A percentile compares a stretch with the other conserved stretches of the same genome.
phyloP scores from a whole-genome alignment of 2,113 vertebrate genomes.

The Equus quagga region DNA sequence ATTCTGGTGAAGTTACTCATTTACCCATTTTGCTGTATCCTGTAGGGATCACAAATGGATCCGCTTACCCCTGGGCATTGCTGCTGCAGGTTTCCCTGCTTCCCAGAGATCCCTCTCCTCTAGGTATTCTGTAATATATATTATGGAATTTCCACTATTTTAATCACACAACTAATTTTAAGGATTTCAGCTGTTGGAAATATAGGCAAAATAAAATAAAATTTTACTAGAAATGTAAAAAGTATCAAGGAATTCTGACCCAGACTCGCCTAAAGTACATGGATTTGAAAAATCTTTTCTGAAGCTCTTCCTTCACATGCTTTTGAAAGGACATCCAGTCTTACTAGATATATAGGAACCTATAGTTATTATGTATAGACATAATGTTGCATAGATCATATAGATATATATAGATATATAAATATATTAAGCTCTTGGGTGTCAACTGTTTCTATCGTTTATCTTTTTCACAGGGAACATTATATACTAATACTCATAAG shows the following conservation, averaged over 20 bases:
- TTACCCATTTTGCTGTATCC: not conserved
- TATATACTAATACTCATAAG: not conserved
- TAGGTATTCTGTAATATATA: not conserved
- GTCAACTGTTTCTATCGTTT: not conserved
- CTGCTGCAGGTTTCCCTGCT: not conserved
- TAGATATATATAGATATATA: not conserved
- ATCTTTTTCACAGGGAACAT: not conserved
- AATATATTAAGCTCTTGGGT: not conserved
- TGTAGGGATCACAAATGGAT: not conserved
- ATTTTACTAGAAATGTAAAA: not conserved
- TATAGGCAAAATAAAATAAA: not conserved
- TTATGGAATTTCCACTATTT: not conserved
- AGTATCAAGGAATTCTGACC: too few species aligned
- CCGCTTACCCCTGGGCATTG: not conserved
- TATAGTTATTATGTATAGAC: too few species aligned
- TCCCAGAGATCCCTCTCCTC: not conserved
- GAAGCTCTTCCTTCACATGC: not conserved
- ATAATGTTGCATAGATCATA: not conserved
- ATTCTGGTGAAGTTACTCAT: not conserved
- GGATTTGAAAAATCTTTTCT: not conserved
- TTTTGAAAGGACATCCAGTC: not conserved
- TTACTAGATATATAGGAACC: not conserved
- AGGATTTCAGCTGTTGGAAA: not conserved
- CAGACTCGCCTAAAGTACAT: not conserved
- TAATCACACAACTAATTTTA: not conserved